A percentile compares a stretch with the other conserved stretches of the same genome.
These are phyloP conservation scores for Pterophyllum scalare DNA, from an alignment of 2,113 vertebrate species.

Conservation along the genomic window DNA sequence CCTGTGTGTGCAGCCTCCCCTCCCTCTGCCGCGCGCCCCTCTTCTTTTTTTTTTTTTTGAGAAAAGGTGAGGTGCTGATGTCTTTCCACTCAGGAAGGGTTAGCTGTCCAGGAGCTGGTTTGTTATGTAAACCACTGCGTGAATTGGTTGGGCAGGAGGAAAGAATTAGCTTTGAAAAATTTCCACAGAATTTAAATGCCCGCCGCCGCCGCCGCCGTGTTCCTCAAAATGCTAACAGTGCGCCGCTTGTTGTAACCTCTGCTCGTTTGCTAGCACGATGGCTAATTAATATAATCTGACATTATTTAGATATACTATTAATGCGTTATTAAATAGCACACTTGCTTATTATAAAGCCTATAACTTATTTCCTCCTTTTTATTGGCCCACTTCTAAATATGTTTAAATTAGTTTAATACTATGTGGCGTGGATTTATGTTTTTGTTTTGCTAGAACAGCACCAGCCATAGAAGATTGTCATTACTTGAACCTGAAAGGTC, in stretches of 20 bases:
- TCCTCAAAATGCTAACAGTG: conserved; percentile 33
- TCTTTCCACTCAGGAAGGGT: conserved; percentile 21
- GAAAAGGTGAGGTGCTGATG: conserved; percentile 69
- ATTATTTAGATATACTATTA: neutral
- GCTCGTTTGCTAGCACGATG: conserved; percentile 40
- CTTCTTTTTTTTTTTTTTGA: conserved; percentile 44
- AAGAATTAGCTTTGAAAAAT: neutral
- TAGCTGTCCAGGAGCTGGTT: neutral
- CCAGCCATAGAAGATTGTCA: neutral
- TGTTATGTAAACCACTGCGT: neutral
- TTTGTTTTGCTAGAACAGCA: neutral
- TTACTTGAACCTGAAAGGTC: neutral
- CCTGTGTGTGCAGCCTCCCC: conserved; percentile 52
- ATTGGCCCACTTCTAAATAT: neutral
- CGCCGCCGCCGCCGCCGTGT: conserved; percentile 20
- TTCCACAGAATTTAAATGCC: neutral
- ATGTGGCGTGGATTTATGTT: neutral
- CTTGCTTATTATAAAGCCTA: neutral
- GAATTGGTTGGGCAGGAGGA: neutral
- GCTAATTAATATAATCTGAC: conserved; percentile 53
- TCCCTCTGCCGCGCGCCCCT: conserved; percentile 49
- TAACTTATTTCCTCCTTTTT: neutral
- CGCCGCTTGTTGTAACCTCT: neutral
- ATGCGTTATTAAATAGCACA: neutral
- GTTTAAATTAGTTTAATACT: neutral